phyloP scores from a whole-genome alignment of 2,888 invertebrate genomes.

The Eilema sororculum region DNA sequence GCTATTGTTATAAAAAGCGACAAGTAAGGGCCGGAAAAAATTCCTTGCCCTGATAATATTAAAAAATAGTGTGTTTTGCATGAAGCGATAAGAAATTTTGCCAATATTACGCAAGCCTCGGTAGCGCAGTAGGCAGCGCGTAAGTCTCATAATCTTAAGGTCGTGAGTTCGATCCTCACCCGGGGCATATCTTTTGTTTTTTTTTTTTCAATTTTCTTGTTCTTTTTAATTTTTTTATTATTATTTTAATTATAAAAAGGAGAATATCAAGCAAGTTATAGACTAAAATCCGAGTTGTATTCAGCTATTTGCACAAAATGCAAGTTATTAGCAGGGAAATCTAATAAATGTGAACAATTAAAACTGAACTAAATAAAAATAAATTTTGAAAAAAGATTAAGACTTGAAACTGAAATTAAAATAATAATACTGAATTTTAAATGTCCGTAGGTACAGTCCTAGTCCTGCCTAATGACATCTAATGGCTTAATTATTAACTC shows the following conservation, averaged over 20 bases:
- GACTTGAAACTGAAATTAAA: too few relatives aligned
- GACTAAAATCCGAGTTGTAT: too few relatives aligned
- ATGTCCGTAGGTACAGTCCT: too few relatives aligned
- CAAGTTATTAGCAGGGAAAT: not conserved
- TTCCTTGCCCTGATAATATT: not conserved
- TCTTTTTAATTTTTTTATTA: not conserved
- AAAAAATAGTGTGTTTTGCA: not conserved
- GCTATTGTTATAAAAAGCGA: too few relatives aligned
- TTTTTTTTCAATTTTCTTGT: not conserved
- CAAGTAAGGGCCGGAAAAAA: too few relatives aligned
- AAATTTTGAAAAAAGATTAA: too few relatives aligned
- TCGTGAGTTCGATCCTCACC: slow-evolving; percentile 82
- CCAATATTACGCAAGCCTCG: slow-evolving; percentile 83
- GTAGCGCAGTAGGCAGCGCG: slow-evolving; percentile 96
- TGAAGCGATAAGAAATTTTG: not conserved
- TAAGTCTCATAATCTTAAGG: slow-evolving; percentile 97
- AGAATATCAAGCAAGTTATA: not conserved
- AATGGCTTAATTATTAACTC: too few relatives aligned
- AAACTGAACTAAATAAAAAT: too few relatives aligned
- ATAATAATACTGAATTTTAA: too few relatives aligned
- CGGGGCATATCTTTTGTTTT: slow-evolving; percentile 48
- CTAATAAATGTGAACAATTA: too few relatives aligned
- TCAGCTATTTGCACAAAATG: not conserved
- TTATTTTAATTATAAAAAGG: not conserved
- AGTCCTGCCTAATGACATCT: too few relatives aligned